phyloP scores from a whole-genome alignment of 2,888 invertebrate genomes.

The Megalurothrips usitatus region DNA sequence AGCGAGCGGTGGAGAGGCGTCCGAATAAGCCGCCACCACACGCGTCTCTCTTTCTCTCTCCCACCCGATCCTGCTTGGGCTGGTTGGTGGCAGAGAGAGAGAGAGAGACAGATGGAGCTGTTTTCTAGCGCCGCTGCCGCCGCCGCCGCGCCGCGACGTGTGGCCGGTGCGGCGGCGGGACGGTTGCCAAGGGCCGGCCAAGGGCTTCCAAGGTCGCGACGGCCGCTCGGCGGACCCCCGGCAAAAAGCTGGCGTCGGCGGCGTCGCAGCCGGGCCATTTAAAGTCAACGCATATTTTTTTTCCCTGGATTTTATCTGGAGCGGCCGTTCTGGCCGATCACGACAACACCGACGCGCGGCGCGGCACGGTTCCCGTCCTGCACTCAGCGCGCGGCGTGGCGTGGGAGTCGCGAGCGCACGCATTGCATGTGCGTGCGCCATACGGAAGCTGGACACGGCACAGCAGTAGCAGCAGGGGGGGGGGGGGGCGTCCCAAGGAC shows the following conservation, averaged over 20 bases:
- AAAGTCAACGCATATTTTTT: too few relatives aligned
- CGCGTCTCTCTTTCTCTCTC: slow-evolving; percentile 9
- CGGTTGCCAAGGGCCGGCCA: not conserved
- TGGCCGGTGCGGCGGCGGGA: not conserved
- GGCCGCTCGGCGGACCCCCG: too few relatives aligned
- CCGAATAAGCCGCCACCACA: not conserved
- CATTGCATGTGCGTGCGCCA: too few relatives aligned
- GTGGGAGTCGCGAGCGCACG: not conserved
- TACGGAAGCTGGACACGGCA: too few relatives aligned
- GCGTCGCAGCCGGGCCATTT: too few relatives aligned
- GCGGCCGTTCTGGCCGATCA: too few relatives aligned
- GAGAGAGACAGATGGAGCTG: not conserved
- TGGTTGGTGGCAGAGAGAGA: not conserved
- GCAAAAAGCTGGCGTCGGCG: too few relatives aligned
- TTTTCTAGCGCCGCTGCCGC: too few relatives aligned
- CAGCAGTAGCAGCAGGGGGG: not conserved
- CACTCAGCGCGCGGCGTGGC: too few relatives aligned
- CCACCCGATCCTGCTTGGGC: not conserved
- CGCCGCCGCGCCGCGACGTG: not conserved
- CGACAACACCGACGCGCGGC: too few relatives aligned
- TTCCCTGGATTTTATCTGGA: too few relatives aligned
- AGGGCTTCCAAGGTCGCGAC: not conserved
- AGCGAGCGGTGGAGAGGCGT: not conserved
- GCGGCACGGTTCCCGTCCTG: too few relatives aligned
- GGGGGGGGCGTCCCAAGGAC: not conserved